A percentile compares a stretch with the other conserved stretches of the same genome.
Evolutionary conservation across 2,888 invertebrate species (phyloP).

Genomic region (Aplocera efformata): DNA sequence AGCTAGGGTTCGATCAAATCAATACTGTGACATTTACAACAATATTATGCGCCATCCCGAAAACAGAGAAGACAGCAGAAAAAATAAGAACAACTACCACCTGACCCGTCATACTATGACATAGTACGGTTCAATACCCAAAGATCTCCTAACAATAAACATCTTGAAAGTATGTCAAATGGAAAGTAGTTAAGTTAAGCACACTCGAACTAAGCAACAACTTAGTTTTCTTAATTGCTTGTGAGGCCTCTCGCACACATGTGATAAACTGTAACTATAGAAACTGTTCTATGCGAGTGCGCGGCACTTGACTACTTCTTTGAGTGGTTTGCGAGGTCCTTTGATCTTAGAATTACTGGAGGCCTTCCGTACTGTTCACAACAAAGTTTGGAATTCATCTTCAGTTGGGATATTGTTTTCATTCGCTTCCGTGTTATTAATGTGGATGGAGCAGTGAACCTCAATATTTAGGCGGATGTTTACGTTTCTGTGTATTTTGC

Average conservation of each 20-base stretch:
- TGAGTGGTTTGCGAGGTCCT: conserved; percentile 23
- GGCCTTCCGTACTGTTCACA: conserved; percentile 15
- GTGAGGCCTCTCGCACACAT: conserved; percentile 26
- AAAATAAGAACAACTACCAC: too few relatives aligned
- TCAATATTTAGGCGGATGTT: conserved; percentile 9
- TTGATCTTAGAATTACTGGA: conserved; percentile 22
- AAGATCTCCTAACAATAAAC: conserved; percentile 7
- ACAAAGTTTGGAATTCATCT: conserved; percentile 18
- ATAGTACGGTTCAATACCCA: too few relatives aligned
- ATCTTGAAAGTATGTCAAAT: conserved; percentile 27
- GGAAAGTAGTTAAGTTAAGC: conserved; percentile 26
- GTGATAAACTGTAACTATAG: conserved; percentile 12
- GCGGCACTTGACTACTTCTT: conserved; percentile 13
- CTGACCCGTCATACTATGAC: too few relatives aligned
- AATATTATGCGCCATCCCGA: too few relatives aligned
- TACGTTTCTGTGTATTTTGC: conserved; percentile 2
- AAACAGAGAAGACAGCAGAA: too few relatives aligned
- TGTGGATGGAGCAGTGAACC: conserved; percentile 7
- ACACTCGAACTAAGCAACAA: conserved; percentile 28
- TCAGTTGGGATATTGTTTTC: conserved; percentile 19
- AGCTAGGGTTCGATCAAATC: too few relatives aligned
- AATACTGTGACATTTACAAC: too few relatives aligned
- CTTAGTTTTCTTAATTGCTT: conserved; percentile 31
- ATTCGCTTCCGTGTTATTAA: conserved; percentile 16
- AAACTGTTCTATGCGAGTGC: not conserved